These are phyloP conservation scores for Leucozona laternaria DNA, from an alignment of 2,888 invertebrate genomes.

Conservation along the genomic window DNA sequence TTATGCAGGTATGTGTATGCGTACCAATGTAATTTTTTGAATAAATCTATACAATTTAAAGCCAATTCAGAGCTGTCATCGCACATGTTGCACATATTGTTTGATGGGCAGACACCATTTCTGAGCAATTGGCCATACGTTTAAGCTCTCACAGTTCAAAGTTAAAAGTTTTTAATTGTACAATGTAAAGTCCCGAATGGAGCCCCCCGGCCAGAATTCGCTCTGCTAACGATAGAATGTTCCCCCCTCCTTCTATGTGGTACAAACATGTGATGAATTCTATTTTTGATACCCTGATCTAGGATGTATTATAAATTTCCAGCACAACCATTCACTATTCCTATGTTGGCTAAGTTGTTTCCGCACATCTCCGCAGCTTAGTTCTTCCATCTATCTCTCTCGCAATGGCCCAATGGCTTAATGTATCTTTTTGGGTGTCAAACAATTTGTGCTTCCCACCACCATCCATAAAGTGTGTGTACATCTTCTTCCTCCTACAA, in stretches of 20 bases:
- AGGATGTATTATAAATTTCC: constrained; percentile 64
- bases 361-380: constrained; percentile 22
- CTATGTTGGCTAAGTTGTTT: constrained; percentile 52
- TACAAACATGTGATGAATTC: constrained; percentile 64
- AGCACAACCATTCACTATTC: constrained; percentile 52
- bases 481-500: constrained; percentile 7
- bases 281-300: constrained; percentile 66
- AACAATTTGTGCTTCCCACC: constrained; percentile 64
- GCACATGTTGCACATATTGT: constrained; percentile 2
- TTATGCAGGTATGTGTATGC: too few species aligned
- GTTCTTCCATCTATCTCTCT: constrained; percentile 11
- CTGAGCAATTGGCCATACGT: constrained; percentile 28
- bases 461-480: constrained; percentile 47
- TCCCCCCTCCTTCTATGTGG: background rate
- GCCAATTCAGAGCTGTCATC: background rate
- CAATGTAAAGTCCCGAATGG: constrained; percentile 26
- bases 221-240: background rate
- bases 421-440: constrained; percentile 68
- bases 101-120: background rate
- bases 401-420: constrained; percentile 56
- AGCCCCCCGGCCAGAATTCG: constrained; percentile 38
- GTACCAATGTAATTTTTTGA: too few species aligned
- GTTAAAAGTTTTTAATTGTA: constrained; percentile 46
- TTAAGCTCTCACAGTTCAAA: constrained; percentile 6
- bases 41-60: too few species aligned